A percentile compares a stretch with the other conserved stretches of the same genome.
Conservation (phyloP, 64 coral and sea anemone species). For the Porites australiensis region DNA sequence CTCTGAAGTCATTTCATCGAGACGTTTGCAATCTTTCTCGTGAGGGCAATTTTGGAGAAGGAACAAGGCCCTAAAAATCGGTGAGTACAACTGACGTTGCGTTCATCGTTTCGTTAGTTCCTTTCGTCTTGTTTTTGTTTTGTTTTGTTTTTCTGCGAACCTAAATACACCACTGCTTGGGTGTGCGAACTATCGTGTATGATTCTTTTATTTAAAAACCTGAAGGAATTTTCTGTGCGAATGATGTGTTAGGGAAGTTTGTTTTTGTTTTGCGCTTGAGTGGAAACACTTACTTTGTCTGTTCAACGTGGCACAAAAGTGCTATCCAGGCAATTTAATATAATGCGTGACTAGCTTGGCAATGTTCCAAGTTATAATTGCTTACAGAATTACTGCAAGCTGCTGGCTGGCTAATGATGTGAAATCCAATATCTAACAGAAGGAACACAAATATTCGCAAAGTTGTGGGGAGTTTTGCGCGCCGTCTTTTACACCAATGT, state of each 20-base stretch:
- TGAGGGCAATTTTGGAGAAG: background rate
- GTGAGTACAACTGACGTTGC: background rate
- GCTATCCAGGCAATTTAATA: background rate
- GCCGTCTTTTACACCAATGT: no score
- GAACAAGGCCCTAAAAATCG: background rate
- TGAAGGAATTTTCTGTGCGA: background rate
- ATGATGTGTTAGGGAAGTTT: background rate
- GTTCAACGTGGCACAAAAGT: constrained; percentile 21
- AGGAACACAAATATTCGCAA: no score
- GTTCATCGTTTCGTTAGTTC: no score
- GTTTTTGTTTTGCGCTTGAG: constrained; percentile 36
- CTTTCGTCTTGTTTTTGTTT: no score
- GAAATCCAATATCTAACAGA: no score
- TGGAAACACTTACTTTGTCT: constrained; percentile 9
- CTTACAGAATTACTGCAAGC: background rate
- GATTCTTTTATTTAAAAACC: no score
- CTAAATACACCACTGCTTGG: no score
- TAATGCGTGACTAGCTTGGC: background rate
- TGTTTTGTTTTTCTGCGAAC: background rate
- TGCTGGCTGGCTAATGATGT: no score
- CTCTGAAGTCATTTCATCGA: background rate
- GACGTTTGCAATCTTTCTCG: background rate
- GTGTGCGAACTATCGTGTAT: no score
- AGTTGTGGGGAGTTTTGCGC: no score
- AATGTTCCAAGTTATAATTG: background rate